Base-by-base conservation (phyloP, 2,888 invertebrate genomes). In the Cryptosula pallasiana region DNA sequence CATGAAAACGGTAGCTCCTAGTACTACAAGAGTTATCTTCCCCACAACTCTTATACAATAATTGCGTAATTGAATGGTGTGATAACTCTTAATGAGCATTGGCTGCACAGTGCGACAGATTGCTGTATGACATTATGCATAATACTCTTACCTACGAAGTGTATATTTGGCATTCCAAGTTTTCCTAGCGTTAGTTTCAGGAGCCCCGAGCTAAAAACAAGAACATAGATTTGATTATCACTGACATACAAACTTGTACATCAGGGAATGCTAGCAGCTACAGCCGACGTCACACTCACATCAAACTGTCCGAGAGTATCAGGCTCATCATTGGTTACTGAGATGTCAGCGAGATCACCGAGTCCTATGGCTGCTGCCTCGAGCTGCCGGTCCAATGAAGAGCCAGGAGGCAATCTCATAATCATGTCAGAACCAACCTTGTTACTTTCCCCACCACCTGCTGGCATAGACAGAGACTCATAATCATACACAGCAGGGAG, bases 341-440 rank as follows among this genome's bases (percentile, higher is more conserved):
- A 96, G 77, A 98, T 89, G 86, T 95, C 95, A 69, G 96, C 97
- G 82, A 98, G 88, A 87, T 98, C 97, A 71, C 97, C 97, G 75
- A 97, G 88, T 74, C 92, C 93, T 76, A 94, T 87, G n/a, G 91
- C 89, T 77, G 91, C 80, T 69, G 9, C 71, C 9, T 76, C 63
- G 29, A 63, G n/a, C 32, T 63, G 63, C 13, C 63, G 20, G 32
- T 63, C 63, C 34, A 63, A 13, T 34, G 63, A 63, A 32, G 63
- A 63, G 34, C 63, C 63, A 9, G 63, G 63, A 29, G 63, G 63
- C 13, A 63, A 34, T 32, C 34, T 63, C 27, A 63, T 63, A 13
- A 63, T 63, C 32, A 25, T 63, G 13, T 63, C 63, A 63, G 9
- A 25, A 29, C 9, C n/a, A 25, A 27, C 32, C 34, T 63, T 63